Evolutionary conservation across 2,797 vertebrate species (phyloP).

Genomic region (Pangasius krempfi): DNA sequence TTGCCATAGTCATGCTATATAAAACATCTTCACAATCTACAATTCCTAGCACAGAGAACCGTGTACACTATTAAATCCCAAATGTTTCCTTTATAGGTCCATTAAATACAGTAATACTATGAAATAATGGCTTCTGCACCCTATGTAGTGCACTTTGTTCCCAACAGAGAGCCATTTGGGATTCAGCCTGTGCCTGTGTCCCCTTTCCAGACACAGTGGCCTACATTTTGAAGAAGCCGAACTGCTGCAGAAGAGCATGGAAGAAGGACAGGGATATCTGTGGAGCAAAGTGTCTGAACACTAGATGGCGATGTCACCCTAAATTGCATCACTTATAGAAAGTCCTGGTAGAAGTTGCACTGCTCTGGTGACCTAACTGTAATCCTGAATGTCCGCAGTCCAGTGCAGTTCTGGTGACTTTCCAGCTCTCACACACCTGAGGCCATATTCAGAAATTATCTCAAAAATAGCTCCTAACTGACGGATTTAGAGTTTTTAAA

Average conservation of each 20-base stretch:
- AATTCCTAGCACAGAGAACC: constrained; percentile 21
- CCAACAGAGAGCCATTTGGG: not conserved
- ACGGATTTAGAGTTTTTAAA: not conserved
- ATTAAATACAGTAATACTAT: constrained; percentile 3
- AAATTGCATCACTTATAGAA: constrained; percentile 44
- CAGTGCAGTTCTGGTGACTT: not conserved
- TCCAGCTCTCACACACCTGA: not conserved
- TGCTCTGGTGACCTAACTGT: constrained; percentile 12
- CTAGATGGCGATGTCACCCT: constrained; percentile 59
- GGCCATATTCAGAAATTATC: not conserved
- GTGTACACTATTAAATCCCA: not conserved
- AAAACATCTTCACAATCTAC: not conserved
- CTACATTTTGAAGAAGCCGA: constrained; percentile 43
- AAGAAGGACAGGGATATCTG: not conserved
- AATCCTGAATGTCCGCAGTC: not conserved
- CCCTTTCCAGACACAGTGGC: constrained; percentile 48
- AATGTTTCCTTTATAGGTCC: not conserved
- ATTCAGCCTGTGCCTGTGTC: constrained; percentile 19
- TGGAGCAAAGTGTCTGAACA: constrained; percentile 24
- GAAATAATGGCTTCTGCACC: not conserved
- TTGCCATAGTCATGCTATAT: not conserved
- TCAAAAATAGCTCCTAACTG: too few relatives aligned
- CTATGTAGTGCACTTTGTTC: constrained; percentile 17
- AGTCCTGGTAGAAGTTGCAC: not conserved
- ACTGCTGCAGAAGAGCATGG: not conserved